Evolutionary conservation across 2,888 invertebrate species (phyloP), one percentile per base, ranked within the genome.

Genomic region (Nasonia oneida): DNA sequence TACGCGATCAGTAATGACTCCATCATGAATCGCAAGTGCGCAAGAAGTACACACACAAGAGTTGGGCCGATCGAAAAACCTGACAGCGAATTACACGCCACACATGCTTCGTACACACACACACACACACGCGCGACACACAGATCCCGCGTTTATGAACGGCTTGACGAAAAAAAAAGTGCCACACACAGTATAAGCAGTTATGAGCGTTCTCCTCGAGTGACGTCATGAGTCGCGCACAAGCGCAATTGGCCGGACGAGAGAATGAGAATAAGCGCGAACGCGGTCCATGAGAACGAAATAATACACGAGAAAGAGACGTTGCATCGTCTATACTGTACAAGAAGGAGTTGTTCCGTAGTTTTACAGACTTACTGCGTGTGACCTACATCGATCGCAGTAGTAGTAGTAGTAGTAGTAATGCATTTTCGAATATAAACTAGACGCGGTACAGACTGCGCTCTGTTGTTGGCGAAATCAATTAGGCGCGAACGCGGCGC

Each of bases 191-290:
- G n/a, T 39, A 53, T 53, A 61, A 61, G 57, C 57, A n/a, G 57
- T 61, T 61, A 23, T 8, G 57, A 61, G 88, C 89, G 90, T 88
- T 42, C 77, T 88, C 88, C 89, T 90, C 90, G 91, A 91, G 90
- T 91, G 89, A 88, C 85, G 88, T 88, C 88, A 88, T 87, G 88
- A 87, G 23, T 39, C 73, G 73, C 73, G 70, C 37, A 37, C 37
- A 37, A 37, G 42, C 71, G 74, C 79, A 79, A 84, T 84, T 84
- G 83, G 74, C 78, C 79, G 83, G 79, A 84, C 64, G 79, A 74
- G 50, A 37, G 47, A 73, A 47, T n/a, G 33, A 64, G 67, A 74
- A 37, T 64, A 76, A 76, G 67, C 67, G 50, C 4, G 18, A 53
- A 53, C 70, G 71, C 18, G 79, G 78, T 73, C 78, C 78, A 78